These are phyloP conservation scores for Tadarida brasiliensis DNA, from an alignment of 2,797 vertebrate genomes.

Conservation along the genomic window DNA sequence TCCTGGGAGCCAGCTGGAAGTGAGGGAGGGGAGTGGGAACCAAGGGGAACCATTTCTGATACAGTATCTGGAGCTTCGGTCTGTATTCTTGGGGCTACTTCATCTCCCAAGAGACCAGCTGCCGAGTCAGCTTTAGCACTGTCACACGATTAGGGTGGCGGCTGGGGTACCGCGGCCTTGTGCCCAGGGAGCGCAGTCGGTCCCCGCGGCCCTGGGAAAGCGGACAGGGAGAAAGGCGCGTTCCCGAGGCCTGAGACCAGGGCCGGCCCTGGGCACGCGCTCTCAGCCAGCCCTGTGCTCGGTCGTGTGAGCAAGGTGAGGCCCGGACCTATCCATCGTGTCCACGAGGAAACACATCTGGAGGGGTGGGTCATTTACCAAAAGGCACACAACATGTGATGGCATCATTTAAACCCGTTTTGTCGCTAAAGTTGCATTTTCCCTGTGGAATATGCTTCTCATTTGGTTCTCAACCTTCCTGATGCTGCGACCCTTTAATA, in stretches of 20 bases:
- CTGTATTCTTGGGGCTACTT: background rate
- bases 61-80: background rate
- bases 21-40: background rate
- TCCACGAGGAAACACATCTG: background rate
- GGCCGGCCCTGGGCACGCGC: too few relatives aligned
- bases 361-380: background rate
- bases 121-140: background rate
- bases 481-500: too few relatives aligned
- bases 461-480: too few relatives aligned
- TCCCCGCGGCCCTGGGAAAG: too few relatives aligned
- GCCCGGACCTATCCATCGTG: fast-evolving
- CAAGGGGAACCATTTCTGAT: background rate
- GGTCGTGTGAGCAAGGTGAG: background rate
- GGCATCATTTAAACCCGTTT: background rate
- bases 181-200: too few relatives aligned
- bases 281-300: background rate
- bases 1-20: background rate
- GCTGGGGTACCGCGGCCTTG: background rate
- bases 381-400: background rate
- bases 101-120: background rate
- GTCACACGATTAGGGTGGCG: background rate
- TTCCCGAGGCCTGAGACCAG: too few relatives aligned
- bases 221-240: too few relatives aligned
- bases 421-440: background rate
- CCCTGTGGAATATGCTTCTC: background rate